phyloP scores from a whole-genome alignment of 2,888 invertebrate species.

The Leptopilina drosophilae region DNA sequence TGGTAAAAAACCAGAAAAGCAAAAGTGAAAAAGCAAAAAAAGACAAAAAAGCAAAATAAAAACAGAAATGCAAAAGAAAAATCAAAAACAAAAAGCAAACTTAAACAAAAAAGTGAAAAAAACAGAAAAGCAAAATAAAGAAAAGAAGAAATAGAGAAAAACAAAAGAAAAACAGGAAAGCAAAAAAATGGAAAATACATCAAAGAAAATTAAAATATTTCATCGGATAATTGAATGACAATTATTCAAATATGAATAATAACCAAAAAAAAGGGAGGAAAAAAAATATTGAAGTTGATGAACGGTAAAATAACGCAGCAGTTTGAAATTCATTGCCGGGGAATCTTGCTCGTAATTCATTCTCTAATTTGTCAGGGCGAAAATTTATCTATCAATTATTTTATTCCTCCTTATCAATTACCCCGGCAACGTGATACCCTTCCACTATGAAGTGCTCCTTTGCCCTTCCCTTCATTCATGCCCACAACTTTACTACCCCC shows the following conservation, averaged over 20 bases:
- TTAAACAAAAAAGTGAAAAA: no score
- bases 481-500: slow-evolving; percentile 46
- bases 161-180: no score
- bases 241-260: slow-evolving; percentile 15
- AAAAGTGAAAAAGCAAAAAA: no score
- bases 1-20: no score
- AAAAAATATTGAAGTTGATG: slow-evolving; percentile 15
- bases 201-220: background rate
- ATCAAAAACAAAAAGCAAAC: no score
- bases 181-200: background rate
- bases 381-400: slow-evolving; percentile 72
- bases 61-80: no score
- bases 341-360: slow-evolving; percentile 53
- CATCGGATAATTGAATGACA: background rate
- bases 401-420: slow-evolving; percentile 74
- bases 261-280: no score
- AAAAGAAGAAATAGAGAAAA: no score
- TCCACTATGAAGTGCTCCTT: slow-evolving; percentile 44
- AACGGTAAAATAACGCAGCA: slow-evolving; percentile 49
- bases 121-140: background rate
- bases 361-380: slow-evolving; percentile 63
- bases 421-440: slow-evolving; percentile 54
- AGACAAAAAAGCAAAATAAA: no score
- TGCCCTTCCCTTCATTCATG: slow-evolving; percentile 54
- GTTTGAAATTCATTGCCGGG: slow-evolving; percentile 50